These are phyloP conservation scores for Holacanthella duospinosa DNA, from an alignment of 2,888 invertebrate species.

Conservation along the genomic window DNA sequence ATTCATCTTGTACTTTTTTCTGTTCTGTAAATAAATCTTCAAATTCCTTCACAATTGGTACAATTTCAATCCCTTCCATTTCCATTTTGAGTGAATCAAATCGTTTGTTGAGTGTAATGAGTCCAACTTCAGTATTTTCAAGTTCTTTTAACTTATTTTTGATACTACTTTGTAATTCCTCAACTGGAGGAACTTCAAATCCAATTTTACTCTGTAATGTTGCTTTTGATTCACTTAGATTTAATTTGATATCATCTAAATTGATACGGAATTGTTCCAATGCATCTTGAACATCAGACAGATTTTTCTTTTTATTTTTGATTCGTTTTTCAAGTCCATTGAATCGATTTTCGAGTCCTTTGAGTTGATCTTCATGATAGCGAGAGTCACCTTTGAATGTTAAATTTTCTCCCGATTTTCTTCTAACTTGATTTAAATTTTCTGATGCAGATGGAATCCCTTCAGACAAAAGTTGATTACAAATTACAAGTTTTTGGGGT, in stretches of 20 bases:
- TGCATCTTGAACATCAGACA: slow-evolving; percentile 72
- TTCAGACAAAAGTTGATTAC: not conserved
- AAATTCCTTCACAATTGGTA: slow-evolving; percentile 62
- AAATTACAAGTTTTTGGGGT: not conserved
- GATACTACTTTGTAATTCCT: slow-evolving; percentile 58
- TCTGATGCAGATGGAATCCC: not conserved
- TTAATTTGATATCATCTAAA: slow-evolving; percentile 64
- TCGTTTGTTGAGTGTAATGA: slow-evolving; percentile 71
- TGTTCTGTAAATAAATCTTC: slow-evolving; percentile 64
- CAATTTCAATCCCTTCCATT: slow-evolving; percentile 71
- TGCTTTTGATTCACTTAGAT: slow-evolving; percentile 58
- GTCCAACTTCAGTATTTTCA: slow-evolving; percentile 68
- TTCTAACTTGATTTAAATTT: not conserved
- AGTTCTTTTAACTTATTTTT: slow-evolving; percentile 63
- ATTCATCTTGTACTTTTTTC: slow-evolving; percentile 56
- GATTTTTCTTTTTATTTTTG: slow-evolving; percentile 66
- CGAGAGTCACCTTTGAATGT: not conserved
- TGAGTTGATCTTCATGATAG: slow-evolving; percentile 63
- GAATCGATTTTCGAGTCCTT: slow-evolving; percentile 70
- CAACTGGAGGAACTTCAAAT: slow-evolving; percentile 64
- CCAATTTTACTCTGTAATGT: slow-evolving; percentile 54
- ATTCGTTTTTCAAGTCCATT: slow-evolving; percentile 73
- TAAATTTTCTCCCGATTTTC: not conserved
- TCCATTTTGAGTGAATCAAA: slow-evolving; percentile 73
- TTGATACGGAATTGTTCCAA: slow-evolving; percentile 70